Evolutionary conservation across 1,140 invertebrate species (phyloP).

Genomic region (Hirudo medicinalis): DNA sequence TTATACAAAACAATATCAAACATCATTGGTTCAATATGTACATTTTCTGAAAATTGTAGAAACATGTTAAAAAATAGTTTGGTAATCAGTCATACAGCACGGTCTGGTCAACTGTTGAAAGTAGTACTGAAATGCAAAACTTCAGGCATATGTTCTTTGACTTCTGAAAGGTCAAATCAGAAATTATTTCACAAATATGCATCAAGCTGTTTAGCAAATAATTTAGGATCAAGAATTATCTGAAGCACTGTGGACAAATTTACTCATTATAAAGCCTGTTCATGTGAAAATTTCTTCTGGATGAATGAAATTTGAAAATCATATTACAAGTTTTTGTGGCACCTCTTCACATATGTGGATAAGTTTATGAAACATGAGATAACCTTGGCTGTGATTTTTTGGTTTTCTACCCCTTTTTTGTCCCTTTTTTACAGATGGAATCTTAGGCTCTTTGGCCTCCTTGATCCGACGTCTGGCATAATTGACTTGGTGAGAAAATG

Average conservation of each 20-base stretch:
- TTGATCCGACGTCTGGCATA: conserved; percentile 14
- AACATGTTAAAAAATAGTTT: conserved; percentile 1
- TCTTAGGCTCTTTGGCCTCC: conserved; percentile 13
- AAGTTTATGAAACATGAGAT: neutral
- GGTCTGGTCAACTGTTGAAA: neutral
- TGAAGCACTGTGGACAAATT: neutral
- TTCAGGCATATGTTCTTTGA: conserved; percentile 8
- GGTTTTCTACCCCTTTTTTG: conserved; percentile 7
- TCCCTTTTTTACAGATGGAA: neutral
- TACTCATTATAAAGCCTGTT: neutral
- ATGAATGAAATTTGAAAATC: neutral
- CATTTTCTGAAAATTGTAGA: neutral
- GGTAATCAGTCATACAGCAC: neutral
- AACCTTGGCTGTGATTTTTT: neutral
- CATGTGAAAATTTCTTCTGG: neutral
- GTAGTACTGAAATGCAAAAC: conserved; percentile 7
- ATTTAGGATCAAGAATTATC: neutral
- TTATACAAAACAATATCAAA: neutral
- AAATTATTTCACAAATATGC: neutral
- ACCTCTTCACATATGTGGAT: neutral
- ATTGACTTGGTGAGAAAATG: conserved; percentile 19
- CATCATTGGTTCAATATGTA: neutral
- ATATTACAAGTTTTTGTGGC: neutral
- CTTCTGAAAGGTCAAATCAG: neutral
- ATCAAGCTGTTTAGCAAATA: neutral